Percentiles rank a stretch among this genome's conserved stretches.
Evolutionary conservation across 2,888 invertebrate species (phyloP).

Genomic region (Stenoptilia bipunctidactyla): DNA sequence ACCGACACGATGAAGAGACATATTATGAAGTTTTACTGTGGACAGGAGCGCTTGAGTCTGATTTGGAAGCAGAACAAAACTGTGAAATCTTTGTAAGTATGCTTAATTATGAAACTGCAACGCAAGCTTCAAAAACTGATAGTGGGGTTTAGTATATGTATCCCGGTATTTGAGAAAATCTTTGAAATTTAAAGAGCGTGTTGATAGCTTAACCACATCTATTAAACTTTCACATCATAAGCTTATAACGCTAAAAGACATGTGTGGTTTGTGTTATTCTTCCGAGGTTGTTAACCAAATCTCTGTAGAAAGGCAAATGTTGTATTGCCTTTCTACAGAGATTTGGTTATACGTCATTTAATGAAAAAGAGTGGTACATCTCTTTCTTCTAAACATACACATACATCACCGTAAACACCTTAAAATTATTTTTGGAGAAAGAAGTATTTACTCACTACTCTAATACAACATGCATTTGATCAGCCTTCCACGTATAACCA

Average conservation of each 20-base stretch:
- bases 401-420: neutral
- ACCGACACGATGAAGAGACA: neutral
- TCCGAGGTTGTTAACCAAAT: conserved; percentile 4
- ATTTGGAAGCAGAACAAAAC: conserved; percentile 6
- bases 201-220: conserved; percentile 1
- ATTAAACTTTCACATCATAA: conserved; percentile 6
- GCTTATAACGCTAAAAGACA: conserved; percentile 7
- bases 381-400: too few species aligned
- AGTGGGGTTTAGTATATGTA: conserved; percentile 7
- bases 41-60: conserved; percentile 3
- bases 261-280: conserved; percentile 8
- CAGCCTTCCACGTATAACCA: conserved; percentile 10
- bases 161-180: neutral
- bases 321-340: conserved; percentile 5
- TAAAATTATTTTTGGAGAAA: conserved; percentile 1
- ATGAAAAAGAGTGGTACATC: conserved; percentile 5
- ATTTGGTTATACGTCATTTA: conserved; percentile 8
- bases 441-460: conserved; percentile 1
- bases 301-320: too few species aligned
- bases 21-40: conserved; percentile 4
- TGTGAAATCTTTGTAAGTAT: conserved; percentile 7
- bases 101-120: neutral
- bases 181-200: too few species aligned
- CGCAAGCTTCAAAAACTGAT: neutral
- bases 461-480: conserved; percentile 4